Evolutionary conservation across 2,888 invertebrate genomes (phyloP).

Genomic region (Halictus ligatus): DNA sequence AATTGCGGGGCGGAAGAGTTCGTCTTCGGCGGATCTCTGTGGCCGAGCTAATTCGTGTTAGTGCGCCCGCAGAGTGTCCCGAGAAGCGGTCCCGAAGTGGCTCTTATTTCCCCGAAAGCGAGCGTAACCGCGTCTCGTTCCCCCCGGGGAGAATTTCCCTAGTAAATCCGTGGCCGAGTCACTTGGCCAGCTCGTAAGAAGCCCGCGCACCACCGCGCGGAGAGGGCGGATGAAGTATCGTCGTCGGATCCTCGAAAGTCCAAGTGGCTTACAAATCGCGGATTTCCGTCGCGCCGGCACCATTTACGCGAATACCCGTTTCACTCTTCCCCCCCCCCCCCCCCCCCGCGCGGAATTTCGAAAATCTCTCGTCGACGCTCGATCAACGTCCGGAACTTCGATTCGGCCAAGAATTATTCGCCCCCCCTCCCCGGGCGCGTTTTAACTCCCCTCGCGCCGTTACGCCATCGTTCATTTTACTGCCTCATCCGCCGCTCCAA

Average conservation of each 20-base stretch:
- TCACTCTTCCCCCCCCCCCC: neutral
- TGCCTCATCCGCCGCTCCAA: neutral
- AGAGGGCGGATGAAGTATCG: constrained; percentile 71
- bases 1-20: constrained; percentile 14
- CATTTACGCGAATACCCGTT: constrained; percentile 57
- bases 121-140: constrained; percentile 67
- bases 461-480: neutral
- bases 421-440: neutral
- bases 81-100: constrained; percentile 58
- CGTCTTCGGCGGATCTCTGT: neutral
- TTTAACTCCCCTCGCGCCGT: neutral
- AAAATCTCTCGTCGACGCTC: constrained; percentile 37
- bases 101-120: constrained; percentile 62
- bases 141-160: constrained; percentile 65
- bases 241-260: constrained; percentile 73
- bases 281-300: constrained; percentile 70
- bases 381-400: constrained; percentile 30
- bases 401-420: neutral
- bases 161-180: constrained; percentile 68
- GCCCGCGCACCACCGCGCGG: constrained; percentile 16
- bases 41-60: constrained; percentile 60
- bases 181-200: constrained; percentile 70
- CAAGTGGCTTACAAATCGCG: constrained; percentile 75
- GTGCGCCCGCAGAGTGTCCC: constrained; percentile 44
- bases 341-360: constrained; percentile 3